Base-by-base conservation (phyloP, 2,888 invertebrate species). In the Macroteleia sp. region DNA sequence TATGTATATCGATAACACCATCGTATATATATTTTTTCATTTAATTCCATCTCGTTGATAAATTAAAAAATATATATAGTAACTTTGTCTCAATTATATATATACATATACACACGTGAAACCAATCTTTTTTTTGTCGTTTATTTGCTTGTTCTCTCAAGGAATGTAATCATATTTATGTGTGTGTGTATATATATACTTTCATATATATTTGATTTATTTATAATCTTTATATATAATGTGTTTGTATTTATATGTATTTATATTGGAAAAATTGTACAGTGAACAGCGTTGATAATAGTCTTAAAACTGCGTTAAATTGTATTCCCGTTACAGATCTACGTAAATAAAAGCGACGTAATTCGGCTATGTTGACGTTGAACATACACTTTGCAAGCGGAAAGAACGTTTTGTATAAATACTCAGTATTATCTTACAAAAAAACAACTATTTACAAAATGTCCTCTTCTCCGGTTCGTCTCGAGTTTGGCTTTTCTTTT, bases 291-390 rank as follows among this genome's bases (percentile, higher is more conserved):
- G 5, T 50, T 32, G 9, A 52, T 36, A 19, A 28, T 62, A 62
- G 17, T 25, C 48, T 39, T 48, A 50, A 41, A 41, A 39, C 16
- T 41, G 62, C 41, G 17, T 56, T 44, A 46, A 67, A 54, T 0
- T 66, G 50, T 30, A 5, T 28, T n/a, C n/a, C n/a, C 16, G 22
- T 56, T 41, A 57, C 42, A 56, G 36, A 39, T 50, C 64, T 64
- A 66, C 32, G 32, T 66, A 75, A 75, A 64, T 73, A 57, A 64
- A 73, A 73, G 73, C 73, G 62, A 73, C 61, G 61, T 46, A 46
- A 70, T 59, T 70, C 52, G 57, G 61, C 85, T 87, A 87, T 80
- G 80, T 82, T 81, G 79, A 70, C 69, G 46, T 52, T 67, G 46
- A 67, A 77, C 59, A 75, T 64, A 74, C 71, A 41, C 61, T 59